Base-by-base conservation (phyloP, 2,888 invertebrate species). In the Stictocephala bisonia region DNA sequence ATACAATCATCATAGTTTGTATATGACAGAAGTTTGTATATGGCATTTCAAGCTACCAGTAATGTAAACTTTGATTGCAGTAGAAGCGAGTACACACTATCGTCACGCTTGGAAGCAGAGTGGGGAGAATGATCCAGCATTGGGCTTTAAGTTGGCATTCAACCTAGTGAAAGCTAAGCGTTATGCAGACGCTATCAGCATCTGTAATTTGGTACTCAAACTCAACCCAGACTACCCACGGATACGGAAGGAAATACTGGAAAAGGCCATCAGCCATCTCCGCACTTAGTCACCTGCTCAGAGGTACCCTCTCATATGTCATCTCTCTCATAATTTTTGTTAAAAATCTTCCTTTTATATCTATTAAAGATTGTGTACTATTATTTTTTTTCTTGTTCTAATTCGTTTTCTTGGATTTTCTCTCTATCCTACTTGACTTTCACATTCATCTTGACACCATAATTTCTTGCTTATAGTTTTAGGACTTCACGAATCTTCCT, bases 81-180 rank as follows among this genome's bases (percentile, higher is more conserved):
- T 75, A 7, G 89, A 90, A 77, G 89, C 90, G n/a, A 85, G 87
- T 4, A 80, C 82, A 9, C 85, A 87, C 79, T 90, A 89, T 80
- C 87, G 88, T 78, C 83, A 85, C 77, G 89, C 90, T 1, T 90
- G 90, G 89, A 85, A 84, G 75, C 84, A 86, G 68, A 86, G 87
- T 29, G 78, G 77, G 75, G 93, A 93, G 74, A 96, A 97, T 0
- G 91, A 97, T 81, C 91, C 96, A 0, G 88, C 91, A 0, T 89
- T 97, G 41, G 98, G 98, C 0, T 97, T 94, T 84, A 98, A 97
- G 84, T 85, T 99, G 27, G 97, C 97, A 0, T 95, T 94, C 83
- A 93, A 94, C 79, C 91, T 93, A 80, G 89, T 98, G 84, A 99
- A 98, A 82, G 91, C 92, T 11, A 97, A 96, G 84, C 83, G 88